These are phyloP conservation scores for Sapajus apella DNA, from an alignment of 2,113 vertebrate genomes.

Conservation along the genomic window DNA sequence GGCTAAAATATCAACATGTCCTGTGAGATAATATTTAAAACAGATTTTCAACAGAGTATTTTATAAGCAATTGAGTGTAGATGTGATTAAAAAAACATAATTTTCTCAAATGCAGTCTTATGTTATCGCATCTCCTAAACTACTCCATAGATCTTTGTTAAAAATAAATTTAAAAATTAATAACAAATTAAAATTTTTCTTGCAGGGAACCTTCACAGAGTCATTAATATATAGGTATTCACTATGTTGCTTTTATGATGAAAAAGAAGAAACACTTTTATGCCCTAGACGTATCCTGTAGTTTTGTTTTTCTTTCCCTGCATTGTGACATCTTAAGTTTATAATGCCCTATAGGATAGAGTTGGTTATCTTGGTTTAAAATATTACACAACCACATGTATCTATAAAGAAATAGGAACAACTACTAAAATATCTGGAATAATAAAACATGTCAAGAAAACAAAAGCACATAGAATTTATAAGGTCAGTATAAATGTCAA, in stretches of 20 bases:
- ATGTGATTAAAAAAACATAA: background rate
- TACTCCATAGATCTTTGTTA: background rate
- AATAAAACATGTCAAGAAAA: background rate
- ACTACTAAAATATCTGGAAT: background rate
- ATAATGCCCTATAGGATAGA: background rate
- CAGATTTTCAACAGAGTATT: slow-evolving; percentile 25
- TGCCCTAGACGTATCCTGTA: background rate
- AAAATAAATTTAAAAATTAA: background rate
- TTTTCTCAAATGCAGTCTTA: background rate
- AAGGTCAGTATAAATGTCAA: background rate
- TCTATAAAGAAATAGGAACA: background rate
- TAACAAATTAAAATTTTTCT: background rate
- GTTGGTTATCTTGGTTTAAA: background rate
- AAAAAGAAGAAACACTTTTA: background rate
- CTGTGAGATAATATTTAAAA: slow-evolving; percentile 47
- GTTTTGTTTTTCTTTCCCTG: background rate
- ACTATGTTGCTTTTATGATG: background rate
- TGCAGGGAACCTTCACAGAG: background rate
- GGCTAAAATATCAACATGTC: slow-evolving; percentile 43
- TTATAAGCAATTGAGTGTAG: background rate
- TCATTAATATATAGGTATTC: background rate
- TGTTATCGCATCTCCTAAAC: background rate
- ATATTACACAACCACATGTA: background rate
- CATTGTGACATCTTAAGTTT: background rate
- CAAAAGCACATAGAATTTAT: background rate